These are phyloP conservation scores for Pteria penguin DNA, from an alignment of 2,888 invertebrate species.

Conservation along the genomic window DNA sequence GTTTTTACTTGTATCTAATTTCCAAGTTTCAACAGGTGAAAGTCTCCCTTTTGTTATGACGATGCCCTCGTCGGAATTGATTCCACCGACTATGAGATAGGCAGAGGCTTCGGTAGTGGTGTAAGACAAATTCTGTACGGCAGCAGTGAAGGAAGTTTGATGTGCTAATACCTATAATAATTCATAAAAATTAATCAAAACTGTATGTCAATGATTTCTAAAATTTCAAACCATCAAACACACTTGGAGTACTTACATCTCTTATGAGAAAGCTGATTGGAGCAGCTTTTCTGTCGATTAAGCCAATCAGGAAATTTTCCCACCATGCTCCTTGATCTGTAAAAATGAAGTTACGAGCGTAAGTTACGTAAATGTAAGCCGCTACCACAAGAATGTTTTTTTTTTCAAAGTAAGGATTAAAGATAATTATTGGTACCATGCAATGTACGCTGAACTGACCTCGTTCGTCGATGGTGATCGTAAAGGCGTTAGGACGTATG, in stretches of 20 bases:
- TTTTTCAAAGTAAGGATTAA: not conserved
- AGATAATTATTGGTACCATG: not conserved
- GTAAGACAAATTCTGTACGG: constrained; percentile 69
- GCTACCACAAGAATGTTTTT: not conserved
- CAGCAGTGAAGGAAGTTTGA: constrained; percentile 61
- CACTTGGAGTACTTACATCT: constrained; percentile 66
- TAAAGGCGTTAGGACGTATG: constrained; percentile 75
- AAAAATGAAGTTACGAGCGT: too few species aligned
- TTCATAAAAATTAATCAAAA: too few species aligned
- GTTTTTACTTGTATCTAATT: constrained; percentile 64
- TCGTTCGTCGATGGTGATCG: constrained; percentile 79
- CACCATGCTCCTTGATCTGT: constrained; percentile 62
- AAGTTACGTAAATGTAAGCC: too few species aligned
- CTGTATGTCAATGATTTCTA: too few species aligned
- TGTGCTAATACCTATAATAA: constrained; percentile 58
- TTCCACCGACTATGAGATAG: constrained; percentile 78
- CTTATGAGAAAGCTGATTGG: constrained; percentile 75
- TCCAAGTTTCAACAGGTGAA: constrained; percentile 61
- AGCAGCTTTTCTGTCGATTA: constrained; percentile 71
- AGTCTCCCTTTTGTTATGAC: constrained; percentile 76
- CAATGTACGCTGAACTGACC: too few species aligned
- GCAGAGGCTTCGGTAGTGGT: constrained; percentile 75
- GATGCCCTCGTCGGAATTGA: constrained; percentile 73
- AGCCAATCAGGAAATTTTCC: constrained; percentile 73
- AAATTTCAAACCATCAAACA: too few species aligned